These are phyloP conservation scores for Zaprionus davidi DNA, from an alignment of 1,140 invertebrate genomes.

Conservation along the genomic window DNA sequence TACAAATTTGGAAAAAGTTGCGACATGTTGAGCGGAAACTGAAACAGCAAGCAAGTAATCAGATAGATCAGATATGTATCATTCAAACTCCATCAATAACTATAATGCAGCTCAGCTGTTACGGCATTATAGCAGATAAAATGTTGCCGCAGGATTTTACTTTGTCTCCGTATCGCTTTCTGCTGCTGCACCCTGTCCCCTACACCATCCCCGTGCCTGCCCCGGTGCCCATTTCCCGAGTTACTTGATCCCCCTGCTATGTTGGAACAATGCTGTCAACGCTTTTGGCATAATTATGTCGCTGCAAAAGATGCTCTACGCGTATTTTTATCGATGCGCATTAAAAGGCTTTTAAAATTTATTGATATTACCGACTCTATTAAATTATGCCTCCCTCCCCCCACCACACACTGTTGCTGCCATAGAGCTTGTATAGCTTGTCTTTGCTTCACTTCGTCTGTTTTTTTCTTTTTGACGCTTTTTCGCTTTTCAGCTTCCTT, in stretches of 20 bases:
- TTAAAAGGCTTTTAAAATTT: constrained; percentile 83
- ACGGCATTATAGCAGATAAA: not conserved
- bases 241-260: constrained; percentile 3
- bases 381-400: constrained; percentile 64
- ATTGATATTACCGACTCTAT: constrained; percentile 82
- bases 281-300: constrained; percentile 68
- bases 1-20: constrained; percentile 27
- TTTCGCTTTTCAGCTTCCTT: constrained; percentile 22
- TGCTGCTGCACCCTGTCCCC: not conserved
- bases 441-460: constrained; percentile 12
- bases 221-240: not conserved
- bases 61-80: not conserved
- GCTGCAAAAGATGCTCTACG: constrained; percentile 59
- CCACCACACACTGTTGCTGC: constrained; percentile 36
- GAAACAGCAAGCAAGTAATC: constrained; percentile 12
- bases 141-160: constrained; percentile 12
- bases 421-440: constrained; percentile 43
- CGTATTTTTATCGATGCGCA: constrained; percentile 77
- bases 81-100: not conserved
- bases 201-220: not conserved
- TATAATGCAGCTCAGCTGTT: not conserved
- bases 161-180: constrained; percentile 10
- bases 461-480: constrained; percentile 14
- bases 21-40: constrained; percentile 3
- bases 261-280: constrained; percentile 46